phyloP scores from a whole-genome alignment of 2,797 vertebrate species.

The Takifugu ocellatus region DNA sequence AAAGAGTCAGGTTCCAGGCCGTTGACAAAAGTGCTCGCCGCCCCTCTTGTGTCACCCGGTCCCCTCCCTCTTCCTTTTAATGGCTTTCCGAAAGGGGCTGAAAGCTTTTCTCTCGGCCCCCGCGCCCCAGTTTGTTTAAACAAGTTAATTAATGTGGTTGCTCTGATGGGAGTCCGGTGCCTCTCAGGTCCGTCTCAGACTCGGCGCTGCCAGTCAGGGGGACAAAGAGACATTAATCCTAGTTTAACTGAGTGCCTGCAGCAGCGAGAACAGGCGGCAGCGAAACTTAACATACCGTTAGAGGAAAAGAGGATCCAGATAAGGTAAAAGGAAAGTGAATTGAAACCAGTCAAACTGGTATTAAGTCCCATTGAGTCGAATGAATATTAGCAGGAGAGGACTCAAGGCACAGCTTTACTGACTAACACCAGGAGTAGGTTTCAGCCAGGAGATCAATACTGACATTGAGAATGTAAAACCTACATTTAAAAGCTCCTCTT shows the following conservation, averaged over 20 bases:
- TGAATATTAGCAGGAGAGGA: conserved; percentile 8
- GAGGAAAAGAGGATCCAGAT: not conserved
- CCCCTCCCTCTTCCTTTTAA: conserved; percentile 63
- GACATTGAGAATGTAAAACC: conserved; percentile 56
- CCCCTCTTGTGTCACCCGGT: conserved; percentile 43
- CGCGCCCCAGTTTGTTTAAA: conserved; percentile 78
- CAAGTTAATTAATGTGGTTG: conserved; percentile 70
- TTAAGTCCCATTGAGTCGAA: not conserved
- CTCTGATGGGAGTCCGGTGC: conserved; percentile 65
- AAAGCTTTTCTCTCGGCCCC: conserved; percentile 72
- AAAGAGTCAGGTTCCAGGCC: conserved; percentile 65
- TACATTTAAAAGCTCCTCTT: conserved; percentile 52
- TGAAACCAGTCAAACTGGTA: conserved; percentile 1
- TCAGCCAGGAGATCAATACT: conserved; percentile 28
- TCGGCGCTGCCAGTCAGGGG: conserved; percentile 45
- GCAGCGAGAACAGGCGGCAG: conserved; percentile 25
- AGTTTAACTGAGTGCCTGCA: conserved; percentile 30
- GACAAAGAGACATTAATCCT: conserved; percentile 63
- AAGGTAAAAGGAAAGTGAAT: not conserved
- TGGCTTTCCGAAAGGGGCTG: conserved; percentile 74
- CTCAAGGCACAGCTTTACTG: not conserved
- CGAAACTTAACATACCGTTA: conserved; percentile 16
- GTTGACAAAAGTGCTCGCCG: conserved; percentile 54
- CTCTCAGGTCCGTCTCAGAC: conserved; percentile 60
- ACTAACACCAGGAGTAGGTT: conserved; percentile 10